Conservation (phyloP, 1,140 invertebrate genomes). For the Lasioglossum albipes region DNA sequence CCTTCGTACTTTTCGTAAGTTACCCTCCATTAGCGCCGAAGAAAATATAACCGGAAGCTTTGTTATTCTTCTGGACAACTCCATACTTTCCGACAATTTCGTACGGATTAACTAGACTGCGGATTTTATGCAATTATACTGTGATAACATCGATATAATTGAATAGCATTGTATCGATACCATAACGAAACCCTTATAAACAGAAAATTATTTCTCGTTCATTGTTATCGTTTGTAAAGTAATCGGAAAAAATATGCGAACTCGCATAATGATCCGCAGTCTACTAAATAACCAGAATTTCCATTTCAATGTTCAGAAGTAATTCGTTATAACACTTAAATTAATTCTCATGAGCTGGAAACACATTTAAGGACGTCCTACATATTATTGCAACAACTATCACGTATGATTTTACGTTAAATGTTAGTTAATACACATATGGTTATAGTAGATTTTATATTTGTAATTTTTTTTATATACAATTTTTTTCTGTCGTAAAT, state of each 20-base stretch:
- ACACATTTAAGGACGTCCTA: conserved; percentile 70
- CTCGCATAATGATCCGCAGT: neutral
- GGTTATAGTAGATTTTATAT: conserved; percentile 36
- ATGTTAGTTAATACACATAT: conserved; percentile 29
- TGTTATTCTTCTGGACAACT: conserved; percentile 23
- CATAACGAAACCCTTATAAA: neutral
- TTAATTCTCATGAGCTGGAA: conserved; percentile 39
- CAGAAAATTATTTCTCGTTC: neutral
- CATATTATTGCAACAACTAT: conserved; percentile 65
- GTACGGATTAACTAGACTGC: conserved; percentile 14
- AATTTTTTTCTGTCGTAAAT: conserved; percentile 10
- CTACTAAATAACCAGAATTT: conserved; percentile 14
- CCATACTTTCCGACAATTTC: neutral
- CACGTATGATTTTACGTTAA: conserved; percentile 26
- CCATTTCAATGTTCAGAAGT: conserved; percentile 4
- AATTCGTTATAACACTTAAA: conserved; percentile 26
- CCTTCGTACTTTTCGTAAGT: conserved; percentile 17
- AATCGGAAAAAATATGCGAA: neutral
- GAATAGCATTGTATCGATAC: neutral
- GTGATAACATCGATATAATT: neutral
- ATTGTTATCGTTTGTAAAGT: neutral
- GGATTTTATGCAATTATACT: neutral
- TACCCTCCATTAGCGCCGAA: conserved; percentile 9
- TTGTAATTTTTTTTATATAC: conserved; percentile 50
- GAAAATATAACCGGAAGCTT: conserved; percentile 37